These are phyloP conservation scores for Pinctada fucata DNA, from an alignment of 2,888 invertebrate genomes.

Conservation along the genomic window DNA sequence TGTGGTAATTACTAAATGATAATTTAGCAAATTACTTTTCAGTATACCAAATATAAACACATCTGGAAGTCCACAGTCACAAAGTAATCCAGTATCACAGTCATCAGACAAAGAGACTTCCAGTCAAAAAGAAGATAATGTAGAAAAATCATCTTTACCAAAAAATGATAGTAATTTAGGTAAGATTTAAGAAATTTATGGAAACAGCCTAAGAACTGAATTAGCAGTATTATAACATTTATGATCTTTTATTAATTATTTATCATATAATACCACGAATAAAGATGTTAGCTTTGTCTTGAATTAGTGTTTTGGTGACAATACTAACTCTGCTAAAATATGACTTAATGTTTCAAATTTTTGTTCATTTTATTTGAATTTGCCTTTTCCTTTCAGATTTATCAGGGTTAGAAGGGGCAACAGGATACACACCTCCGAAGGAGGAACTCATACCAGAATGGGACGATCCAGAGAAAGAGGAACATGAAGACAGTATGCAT, in stretches of 20 bases:
- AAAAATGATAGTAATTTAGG: slow-evolving; percentile 21
- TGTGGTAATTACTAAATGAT: too few relatives aligned
- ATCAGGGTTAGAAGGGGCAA: slow-evolving; percentile 57
- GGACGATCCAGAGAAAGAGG: slow-evolving; percentile 62
- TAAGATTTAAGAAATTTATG: neutral
- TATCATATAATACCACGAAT: too few relatives aligned
- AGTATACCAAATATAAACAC: slow-evolving; percentile 34
- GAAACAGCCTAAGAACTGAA: too few relatives aligned
- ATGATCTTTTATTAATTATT: too few relatives aligned
- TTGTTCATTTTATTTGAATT: neutral
- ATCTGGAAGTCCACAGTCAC: slow-evolving; percentile 8
- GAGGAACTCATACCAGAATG: slow-evolving; percentile 63
- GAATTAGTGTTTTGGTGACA: too few relatives aligned
- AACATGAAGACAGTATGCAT: slow-evolving; percentile 64
- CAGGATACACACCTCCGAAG: slow-evolving; percentile 52
- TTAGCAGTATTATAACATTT: too few relatives aligned
- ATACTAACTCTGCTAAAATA: too few relatives aligned
- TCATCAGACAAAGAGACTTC: slow-evolving; percentile 2
- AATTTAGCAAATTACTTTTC: neutral
- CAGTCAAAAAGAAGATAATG: slow-evolving; percentile 1
- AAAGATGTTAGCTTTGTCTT: too few relatives aligned
- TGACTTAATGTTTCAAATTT: too few relatives aligned
- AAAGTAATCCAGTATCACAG: neutral
- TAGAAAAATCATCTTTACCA: neutral
- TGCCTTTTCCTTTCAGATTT: slow-evolving; percentile 45